phyloP scores from a whole-genome alignment of 2,113 vertebrate species.

The Accipiter cooperii region DNA sequence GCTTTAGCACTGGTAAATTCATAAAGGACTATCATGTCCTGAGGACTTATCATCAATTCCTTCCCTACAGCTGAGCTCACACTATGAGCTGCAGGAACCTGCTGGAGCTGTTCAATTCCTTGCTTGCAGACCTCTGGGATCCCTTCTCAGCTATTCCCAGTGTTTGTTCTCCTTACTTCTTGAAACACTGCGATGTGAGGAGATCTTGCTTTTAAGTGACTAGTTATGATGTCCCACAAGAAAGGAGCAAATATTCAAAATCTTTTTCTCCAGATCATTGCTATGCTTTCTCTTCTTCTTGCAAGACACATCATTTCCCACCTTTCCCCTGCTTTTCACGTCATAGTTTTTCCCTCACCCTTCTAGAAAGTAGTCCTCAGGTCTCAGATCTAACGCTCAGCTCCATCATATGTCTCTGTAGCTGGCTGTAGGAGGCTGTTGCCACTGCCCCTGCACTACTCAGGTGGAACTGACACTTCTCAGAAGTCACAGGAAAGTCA shows the following conservation, averaged over 20 bases:
- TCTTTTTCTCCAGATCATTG: not conserved
- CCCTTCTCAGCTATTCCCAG: not conserved
- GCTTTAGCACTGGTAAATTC: not conserved
- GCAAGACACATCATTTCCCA: not conserved
- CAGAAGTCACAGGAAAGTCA: not conserved
- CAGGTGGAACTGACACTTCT: not conserved
- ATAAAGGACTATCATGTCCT: not conserved
- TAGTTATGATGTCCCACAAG: not conserved
- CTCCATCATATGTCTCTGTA: accelerated
- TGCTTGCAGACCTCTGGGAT: not conserved
- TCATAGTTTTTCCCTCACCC: not conserved
- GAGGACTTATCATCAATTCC: not conserved
- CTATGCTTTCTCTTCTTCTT: not conserved
- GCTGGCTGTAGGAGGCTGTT: not conserved
- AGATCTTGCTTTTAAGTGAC: not conserved
- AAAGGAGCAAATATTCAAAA: not conserved
- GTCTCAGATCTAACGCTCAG: not conserved
- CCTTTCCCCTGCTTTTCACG: not conserved
- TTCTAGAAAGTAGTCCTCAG: not conserved
- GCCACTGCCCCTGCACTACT: not conserved
- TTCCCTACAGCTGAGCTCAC: not conserved
- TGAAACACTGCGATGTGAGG: not conserved
- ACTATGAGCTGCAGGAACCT: not conserved
- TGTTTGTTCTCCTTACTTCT: not conserved
- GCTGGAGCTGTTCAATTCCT: not conserved